phyloP scores from a whole-genome alignment of 2,113 vertebrate genomes.

The Eolophus roseicapilla region DNA sequence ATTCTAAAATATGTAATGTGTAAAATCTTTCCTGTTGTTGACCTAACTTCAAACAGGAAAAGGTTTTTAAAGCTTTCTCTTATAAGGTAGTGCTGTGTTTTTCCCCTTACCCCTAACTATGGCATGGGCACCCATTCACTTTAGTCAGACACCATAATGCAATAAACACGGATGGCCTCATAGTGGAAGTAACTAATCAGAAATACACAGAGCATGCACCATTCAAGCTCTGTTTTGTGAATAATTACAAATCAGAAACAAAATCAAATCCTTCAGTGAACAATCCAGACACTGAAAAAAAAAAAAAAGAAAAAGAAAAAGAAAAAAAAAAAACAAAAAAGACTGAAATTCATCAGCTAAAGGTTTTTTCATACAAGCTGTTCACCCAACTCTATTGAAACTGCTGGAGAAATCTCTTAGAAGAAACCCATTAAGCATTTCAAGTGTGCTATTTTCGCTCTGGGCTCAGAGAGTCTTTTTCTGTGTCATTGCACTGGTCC shows the following conservation, averaged over 20 bases:
- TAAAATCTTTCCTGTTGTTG: not conserved
- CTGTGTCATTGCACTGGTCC: constrained; percentile 53
- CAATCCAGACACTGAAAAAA: not conserved
- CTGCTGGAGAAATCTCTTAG: constrained; percentile 45
- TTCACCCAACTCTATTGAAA: constrained; percentile 48
- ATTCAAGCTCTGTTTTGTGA: not conserved
- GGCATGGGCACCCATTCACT: rapidly evolving
- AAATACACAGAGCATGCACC: not conserved
- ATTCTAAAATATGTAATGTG: not conserved
- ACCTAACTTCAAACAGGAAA: not conserved
- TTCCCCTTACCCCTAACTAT: not conserved
- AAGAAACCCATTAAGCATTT: constrained; percentile 62
- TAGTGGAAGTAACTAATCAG: not conserved
- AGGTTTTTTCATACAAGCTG: not conserved
- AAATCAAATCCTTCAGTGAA: not conserved
- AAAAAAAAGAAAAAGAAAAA: not conserved
- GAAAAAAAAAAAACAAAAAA: not conserved
- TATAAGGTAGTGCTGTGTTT: not conserved
- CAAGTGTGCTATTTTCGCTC: constrained; percentile 59
- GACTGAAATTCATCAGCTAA: not conserved
- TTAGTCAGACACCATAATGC: not conserved
- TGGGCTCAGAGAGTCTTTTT: constrained; percentile 52
- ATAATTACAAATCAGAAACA: not conserved
- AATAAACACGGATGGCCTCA: not conserved
- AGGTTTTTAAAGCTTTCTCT: not conserved